A percentile compares a stretch with the other conserved stretches of the same genome.
Conservation (phyloP, 2,797 vertebrate genomes). For the Onychomys leucogaster region DNA sequence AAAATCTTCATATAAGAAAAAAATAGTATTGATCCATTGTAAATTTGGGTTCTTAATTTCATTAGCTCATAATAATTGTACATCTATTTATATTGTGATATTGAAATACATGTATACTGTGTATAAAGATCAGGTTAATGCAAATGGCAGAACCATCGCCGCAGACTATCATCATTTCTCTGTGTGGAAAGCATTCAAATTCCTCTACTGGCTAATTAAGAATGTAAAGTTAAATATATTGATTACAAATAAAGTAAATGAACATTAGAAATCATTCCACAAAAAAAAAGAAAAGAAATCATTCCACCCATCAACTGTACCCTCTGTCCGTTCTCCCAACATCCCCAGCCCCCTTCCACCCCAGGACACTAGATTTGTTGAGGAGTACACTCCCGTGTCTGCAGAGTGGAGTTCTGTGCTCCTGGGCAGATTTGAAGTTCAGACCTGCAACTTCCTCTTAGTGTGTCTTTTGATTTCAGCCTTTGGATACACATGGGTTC, state of each 20-base stretch:
- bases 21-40: neutral
- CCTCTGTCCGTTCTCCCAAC: neutral
- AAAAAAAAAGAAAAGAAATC: neutral
- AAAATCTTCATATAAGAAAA: neutral
- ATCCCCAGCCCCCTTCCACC: neutral
- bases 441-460: neutral
- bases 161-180: neutral
- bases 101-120: neutral
- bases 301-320: neutral
- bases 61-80: neutral
- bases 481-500: neutral
- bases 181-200: neutral
- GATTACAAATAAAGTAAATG: neutral
- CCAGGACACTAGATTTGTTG: neutral
- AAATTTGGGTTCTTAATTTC: constrained; percentile 21
- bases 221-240: neutral
- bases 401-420: neutral
- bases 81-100: neutral
- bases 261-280: neutral
- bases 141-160: neutral
- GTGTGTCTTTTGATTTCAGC: neutral
- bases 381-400: neutral
- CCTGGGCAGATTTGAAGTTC: neutral
- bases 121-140: neutral
- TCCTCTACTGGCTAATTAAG: neutral